These are phyloP conservation scores for Astreopora myriophthalma DNA, from an alignment of 64 coral and sea anemone species.

Conservation along the genomic window DNA sequence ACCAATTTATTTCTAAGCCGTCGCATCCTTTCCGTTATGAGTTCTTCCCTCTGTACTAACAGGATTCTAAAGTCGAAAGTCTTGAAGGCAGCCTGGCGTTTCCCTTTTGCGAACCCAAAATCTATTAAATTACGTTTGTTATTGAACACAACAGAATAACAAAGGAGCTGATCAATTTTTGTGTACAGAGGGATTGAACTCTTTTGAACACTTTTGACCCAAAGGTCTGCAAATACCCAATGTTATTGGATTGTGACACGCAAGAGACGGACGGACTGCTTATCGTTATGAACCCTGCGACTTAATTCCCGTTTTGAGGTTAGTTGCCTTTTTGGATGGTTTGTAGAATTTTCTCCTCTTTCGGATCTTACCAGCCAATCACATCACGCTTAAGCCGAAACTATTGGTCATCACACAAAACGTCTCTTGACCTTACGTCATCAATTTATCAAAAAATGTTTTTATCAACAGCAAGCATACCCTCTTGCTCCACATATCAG, in stretches of 20 bases:
- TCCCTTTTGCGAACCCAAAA: too few relatives aligned
- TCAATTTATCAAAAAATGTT: background rate
- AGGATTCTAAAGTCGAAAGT: background rate
- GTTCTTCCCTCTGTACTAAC: too few relatives aligned
- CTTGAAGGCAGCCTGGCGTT: background rate
- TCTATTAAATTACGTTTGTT: background rate
- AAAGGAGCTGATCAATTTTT: background rate
- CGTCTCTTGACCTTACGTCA: background rate
- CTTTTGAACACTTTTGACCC: background rate
- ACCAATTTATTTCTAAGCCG: background rate
- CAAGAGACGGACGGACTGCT: too few relatives aligned
- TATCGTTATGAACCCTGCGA: too few relatives aligned
- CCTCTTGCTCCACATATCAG: background rate
- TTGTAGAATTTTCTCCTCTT: too few relatives aligned
- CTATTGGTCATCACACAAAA: background rate
- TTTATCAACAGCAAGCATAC: slow-evolving; percentile 19
- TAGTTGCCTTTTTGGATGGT: too few relatives aligned
- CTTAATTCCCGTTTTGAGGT: too few relatives aligned
- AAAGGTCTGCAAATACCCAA: background rate
- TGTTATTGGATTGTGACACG: background rate
- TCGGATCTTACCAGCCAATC: background rate
- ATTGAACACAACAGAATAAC: background rate
- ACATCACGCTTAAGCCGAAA: background rate
- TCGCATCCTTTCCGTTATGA: too few relatives aligned
- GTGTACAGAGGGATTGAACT: background rate